Base-by-base conservation (phyloP, 1,140 invertebrate genomes). In the Lutraria rhynchaena region DNA sequence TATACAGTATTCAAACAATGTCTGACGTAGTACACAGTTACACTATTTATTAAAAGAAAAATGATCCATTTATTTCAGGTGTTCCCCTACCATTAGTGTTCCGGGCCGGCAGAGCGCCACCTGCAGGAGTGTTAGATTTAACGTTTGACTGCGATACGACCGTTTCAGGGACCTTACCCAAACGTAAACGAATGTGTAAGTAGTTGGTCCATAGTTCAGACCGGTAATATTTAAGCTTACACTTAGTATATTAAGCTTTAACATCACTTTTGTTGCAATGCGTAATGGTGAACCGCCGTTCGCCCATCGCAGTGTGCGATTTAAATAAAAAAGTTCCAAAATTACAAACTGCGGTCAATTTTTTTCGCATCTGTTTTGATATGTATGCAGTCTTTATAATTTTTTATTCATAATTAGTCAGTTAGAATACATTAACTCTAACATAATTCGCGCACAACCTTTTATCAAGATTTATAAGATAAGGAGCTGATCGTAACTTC, bases 81-180 rank as follows among this genome's bases (percentile, higher is more conserved):
- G 61, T 24, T 35, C 61, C 75, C 27, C 51, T 77, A 15, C 37
- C 49, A 5, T 41, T 77, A 1, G 51, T 53, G 13, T 77, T 65
- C 17, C 35, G 35, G 29, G 31, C 75, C 3, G 24, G 60, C 17
- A 60, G 75, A 4, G 75, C 29, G 3, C 75, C 75, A 37, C 46
- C 46, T 9, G 46, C 61, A 13, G 61, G 61, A 22, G 46, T 63
- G 15, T 44, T 77, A 9, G 49, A 53, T 31, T 41, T 77, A 2
- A 67, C 58, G 1, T 77, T 67, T 57, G 61, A 57, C 46, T 77
- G 75, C 41, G 61, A 61, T 37, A 49, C n/a, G n/a, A 7, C 44
- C 22, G 58, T 61, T 9, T 7, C 73, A 37, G 70, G 70, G 19
- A n/a, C 27, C 7, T 3, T 35, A n/a, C 31, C 22, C 2, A 61